Percentiles rank a stretch among this genome's conserved stretches.
These are phyloP conservation scores for Thereva nobilitata DNA, from an alignment of 2,888 invertebrate species.

Conservation along the genomic window DNA sequence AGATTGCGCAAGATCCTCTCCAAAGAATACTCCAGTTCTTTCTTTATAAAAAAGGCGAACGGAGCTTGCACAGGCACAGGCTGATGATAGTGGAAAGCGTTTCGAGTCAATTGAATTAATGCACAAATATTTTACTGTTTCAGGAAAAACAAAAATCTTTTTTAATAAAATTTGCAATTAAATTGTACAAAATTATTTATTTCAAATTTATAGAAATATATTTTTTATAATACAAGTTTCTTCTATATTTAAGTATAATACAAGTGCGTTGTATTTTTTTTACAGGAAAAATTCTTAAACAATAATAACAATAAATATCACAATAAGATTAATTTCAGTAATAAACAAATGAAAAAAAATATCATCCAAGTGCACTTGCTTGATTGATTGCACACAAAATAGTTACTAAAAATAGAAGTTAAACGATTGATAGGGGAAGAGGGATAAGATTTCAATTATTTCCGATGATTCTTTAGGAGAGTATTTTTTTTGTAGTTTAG, in stretches of 20 bases:
- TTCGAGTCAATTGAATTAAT: too few species aligned
- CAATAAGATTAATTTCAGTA: constrained; percentile 42
- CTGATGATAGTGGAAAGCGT: too few species aligned
- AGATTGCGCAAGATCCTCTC: too few species aligned
- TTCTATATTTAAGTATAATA: constrained; percentile 28
- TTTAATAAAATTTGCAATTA: neutral
- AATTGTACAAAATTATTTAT: constrained; percentile 25
- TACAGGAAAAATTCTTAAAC: constrained; percentile 23
- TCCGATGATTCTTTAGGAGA: too few species aligned
- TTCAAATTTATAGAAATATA: constrained; percentile 23
- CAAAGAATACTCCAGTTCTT: too few species aligned
- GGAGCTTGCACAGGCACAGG: too few species aligned
- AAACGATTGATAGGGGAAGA: too few species aligned
- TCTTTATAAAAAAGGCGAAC: too few species aligned
- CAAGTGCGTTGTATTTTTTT: constrained; percentile 24
- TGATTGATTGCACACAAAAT: constrained; percentile 6
- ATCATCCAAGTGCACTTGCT: constrained; percentile 28
- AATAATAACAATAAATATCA: constrained; percentile 42
- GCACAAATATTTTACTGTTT: too few species aligned
- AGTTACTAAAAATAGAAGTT: too few species aligned
- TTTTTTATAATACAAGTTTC: constrained; percentile 15
- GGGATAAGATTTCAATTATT: too few species aligned
- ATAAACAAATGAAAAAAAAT: constrained; percentile 32
- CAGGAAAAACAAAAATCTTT: too few species aligned
- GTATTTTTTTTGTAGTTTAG: constrained; percentile 41